A percentile compares a stretch with the other conserved stretches of the same genome.
These are phyloP conservation scores for Vulpes ferrilata DNA, from an alignment of 2,113 vertebrate species.

Conservation along the genomic window DNA sequence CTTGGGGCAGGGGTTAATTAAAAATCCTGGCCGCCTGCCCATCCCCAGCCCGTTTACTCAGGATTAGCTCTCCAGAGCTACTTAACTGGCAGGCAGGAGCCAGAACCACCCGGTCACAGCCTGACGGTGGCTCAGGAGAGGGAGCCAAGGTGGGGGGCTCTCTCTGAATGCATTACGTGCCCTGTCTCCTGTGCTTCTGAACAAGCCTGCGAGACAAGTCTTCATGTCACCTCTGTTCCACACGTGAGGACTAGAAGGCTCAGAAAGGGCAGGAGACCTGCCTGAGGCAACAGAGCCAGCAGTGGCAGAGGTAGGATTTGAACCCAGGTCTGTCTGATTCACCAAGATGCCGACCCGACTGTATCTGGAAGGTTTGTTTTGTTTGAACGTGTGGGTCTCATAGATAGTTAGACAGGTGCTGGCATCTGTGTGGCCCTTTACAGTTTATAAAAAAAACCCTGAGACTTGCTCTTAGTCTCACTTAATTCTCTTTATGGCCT, in stretches of 20 bases:
- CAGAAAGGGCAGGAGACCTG: not conserved
- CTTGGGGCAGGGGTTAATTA: slow-evolving; percentile 73
- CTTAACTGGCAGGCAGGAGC: slow-evolving; percentile 63
- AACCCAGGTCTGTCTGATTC: not conserved
- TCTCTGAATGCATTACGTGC: fast-evolving
- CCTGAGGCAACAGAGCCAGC: not conserved
- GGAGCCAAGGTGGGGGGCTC: not conserved
- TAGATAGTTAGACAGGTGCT: fast-evolving
- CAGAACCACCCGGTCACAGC: not conserved
- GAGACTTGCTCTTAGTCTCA: not conserved
- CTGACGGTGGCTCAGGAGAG: fast-evolving
- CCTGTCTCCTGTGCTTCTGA: fast-evolving
- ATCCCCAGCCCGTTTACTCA: slow-evolving; percentile 58
- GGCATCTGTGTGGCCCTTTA: fast-evolving
- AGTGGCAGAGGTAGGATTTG: not conserved
- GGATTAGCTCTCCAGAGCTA: slow-evolving; percentile 69
- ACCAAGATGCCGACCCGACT: not conserved
- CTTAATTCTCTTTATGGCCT: not conserved
- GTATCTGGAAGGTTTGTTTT: not conserved
- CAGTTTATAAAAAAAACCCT: not conserved
- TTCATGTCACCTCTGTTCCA: fast-evolving
- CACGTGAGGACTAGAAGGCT: not conserved
- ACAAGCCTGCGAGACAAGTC: not conserved
- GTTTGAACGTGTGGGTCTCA: not conserved
- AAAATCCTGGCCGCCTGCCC: slow-evolving; percentile 75